Percentiles rank a stretch among this genome's conserved stretches.
phyloP scores from a whole-genome alignment of 2,113 vertebrate species.

The Corythoichthys intestinalis region DNA sequence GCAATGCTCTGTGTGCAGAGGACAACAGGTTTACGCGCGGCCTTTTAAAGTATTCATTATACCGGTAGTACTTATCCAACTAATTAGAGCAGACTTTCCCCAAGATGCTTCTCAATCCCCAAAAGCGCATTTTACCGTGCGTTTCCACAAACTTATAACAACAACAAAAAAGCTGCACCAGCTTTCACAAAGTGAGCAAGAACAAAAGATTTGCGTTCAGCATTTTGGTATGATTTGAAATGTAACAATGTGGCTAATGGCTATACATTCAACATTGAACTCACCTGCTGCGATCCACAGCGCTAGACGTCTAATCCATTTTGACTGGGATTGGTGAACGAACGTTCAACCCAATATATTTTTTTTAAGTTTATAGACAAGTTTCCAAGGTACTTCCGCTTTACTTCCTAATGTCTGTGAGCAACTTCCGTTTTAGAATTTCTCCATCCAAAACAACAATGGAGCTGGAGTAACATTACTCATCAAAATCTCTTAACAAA shows the following conservation, averaged over 20 bases:
- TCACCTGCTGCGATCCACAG: no score
- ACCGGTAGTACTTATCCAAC: slow-evolving; percentile 10
- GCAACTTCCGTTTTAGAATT: no score
- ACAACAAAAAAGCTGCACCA: slow-evolving; percentile 7
- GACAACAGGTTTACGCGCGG: slow-evolving; percentile 33
- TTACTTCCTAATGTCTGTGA: no score
- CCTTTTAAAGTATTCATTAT: slow-evolving; percentile 45
- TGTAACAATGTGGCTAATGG: not conserved
- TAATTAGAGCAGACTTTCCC: slow-evolving; percentile 42
- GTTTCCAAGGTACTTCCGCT: no score
- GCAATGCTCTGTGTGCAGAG: slow-evolving; percentile 42
- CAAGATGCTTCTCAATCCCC: slow-evolving; percentile 20
- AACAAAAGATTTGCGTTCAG: slow-evolving; percentile 10
- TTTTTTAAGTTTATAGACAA: no score
- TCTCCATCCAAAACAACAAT: no score
- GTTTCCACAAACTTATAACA: slow-evolving; percentile 16
- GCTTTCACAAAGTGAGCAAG: slow-evolving; percentile 13
- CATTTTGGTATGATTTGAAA: not conserved
- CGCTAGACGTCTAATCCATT: no score
- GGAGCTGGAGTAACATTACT: no score
- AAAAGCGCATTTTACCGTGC: slow-evolving; percentile 28
- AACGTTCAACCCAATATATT: no score
- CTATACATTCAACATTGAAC: no score
- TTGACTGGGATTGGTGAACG: no score
- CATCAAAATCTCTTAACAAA: no score